These are phyloP conservation scores for Euplagia quadripunctaria DNA, from an alignment of 2,888 invertebrate species.

Conservation along the genomic window DNA sequence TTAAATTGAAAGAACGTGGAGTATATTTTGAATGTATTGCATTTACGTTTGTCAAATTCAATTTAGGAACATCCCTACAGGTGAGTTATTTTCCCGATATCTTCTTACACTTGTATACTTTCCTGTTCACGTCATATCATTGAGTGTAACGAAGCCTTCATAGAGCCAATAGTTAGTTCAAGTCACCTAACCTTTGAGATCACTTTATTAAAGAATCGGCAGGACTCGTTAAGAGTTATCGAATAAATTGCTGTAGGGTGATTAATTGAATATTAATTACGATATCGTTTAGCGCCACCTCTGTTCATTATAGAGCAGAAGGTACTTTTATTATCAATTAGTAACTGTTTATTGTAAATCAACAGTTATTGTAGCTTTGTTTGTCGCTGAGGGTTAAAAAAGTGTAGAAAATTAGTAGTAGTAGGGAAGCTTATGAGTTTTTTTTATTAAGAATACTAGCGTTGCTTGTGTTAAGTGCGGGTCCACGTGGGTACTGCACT, in stretches of 20 bases:
- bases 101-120: background rate
- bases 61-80: background rate
- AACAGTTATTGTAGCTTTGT: background rate
- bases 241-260: constrained; percentile 79
- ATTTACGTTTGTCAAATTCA: background rate
- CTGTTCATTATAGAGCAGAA: constrained; percentile 64
- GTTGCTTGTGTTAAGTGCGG: too few species aligned
- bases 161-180: constrained; percentile 47
- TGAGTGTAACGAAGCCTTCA: constrained; percentile 10
- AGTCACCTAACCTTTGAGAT: constrained; percentile 52
- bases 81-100: background rate
- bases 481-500: too few species aligned
- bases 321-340: constrained; percentile 48
- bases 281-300: constrained; percentile 79
- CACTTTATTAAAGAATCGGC: constrained; percentile 64
- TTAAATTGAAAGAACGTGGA: background rate
- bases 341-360: constrained; percentile 20
- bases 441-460: too few species aligned
- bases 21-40: background rate
- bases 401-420: too few species aligned
- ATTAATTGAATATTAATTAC: constrained; percentile 86
- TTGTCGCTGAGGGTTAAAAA: too few species aligned
- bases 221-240: constrained; percentile 78
- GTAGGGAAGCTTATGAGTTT: too few species aligned
- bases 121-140: background rate